Base-by-base conservation (phyloP, 2,113 vertebrate species). In the Oostethus manadensis region DNA sequence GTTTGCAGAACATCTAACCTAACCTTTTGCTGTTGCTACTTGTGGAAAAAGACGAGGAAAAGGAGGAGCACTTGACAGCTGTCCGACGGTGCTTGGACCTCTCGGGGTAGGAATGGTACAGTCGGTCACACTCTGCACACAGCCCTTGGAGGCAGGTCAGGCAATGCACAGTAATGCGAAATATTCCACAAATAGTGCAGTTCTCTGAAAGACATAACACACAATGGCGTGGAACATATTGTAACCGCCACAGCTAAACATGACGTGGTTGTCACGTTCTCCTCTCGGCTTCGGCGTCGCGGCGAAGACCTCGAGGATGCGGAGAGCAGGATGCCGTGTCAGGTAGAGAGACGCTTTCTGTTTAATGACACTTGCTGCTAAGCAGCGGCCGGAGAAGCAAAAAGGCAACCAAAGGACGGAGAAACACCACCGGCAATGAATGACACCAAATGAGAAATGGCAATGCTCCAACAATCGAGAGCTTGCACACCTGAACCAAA, bases 111-210 rank as follows among this genome's bases (percentile, higher is more conserved):
- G 87, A 89, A 64, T 94, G 93, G 79, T 91, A 92, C 20, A 93
- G 82, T 10, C 64, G 33, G 74, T 94, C 93, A 61, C 93, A 94
- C n/a, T 93, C 85, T 13, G 73, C 74, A 68, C 93, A 94, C 22
- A 93, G 84, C 10, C 78, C 74, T 61, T 93, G 91, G 18, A 86
- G 86, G 60, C 93, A 94, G 23, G 83, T 70, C 17, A 84, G 79
- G 60, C 93, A 94, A 73, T 89, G 87, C 50, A 88, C 77, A 0
- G 86, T 78, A 40, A 89, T 88, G 2, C 87, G 76, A 29, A 88
- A 91, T 59, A 91, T 88, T 23, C 92, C 92, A 75, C 93, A 94
- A 48, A 93, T 87, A 46, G 86, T 82, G 74, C 93, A 94, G 74
- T 82, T 89, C 20, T 86, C 88, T 81, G 70, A 6, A 60, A 65